A percentile compares a stretch with the other conserved stretches of the same genome.
Conservation (phyloP, 1,140 invertebrate genomes). For the Panonychus citri region DNA sequence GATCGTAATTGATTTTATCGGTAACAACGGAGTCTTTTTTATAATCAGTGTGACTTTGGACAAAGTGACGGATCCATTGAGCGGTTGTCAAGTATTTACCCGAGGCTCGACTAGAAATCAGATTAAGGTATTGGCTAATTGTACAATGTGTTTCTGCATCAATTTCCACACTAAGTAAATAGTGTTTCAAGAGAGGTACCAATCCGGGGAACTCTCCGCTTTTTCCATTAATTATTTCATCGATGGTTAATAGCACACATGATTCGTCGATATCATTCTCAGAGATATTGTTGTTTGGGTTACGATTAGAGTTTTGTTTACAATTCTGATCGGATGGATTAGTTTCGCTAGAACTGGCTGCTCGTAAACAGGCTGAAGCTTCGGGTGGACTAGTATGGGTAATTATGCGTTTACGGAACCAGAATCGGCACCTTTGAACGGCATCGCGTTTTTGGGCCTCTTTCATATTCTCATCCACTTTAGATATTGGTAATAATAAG, state of each 20-base stretch:
- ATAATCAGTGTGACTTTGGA: conserved; percentile 67
- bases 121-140: conserved; percentile 80
- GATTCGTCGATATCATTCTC: neutral
- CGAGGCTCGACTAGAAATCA: conserved; percentile 70
- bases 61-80: conserved; percentile 73
- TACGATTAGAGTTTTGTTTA: too few relatives aligned
- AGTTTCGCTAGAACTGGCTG: conserved; percentile 1
- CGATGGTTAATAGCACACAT: conserved; percentile 46
- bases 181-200: conserved; percentile 74
- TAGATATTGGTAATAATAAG: conserved; percentile 91
- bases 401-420: conserved; percentile 62
- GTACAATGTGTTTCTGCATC: conserved; percentile 91
- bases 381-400: conserved; percentile 23
- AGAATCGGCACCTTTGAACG: conserved; percentile 54
- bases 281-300: neutral
- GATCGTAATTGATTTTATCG: conserved; percentile 77
- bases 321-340: neutral
- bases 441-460: conserved; percentile 76
- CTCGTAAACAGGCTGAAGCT: conserved; percentile 13
- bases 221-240: conserved; percentile 97
- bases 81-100: conserved; percentile 67
- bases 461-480: conserved; percentile 90
- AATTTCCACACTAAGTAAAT: conserved; percentile 73
- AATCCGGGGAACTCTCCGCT: conserved; percentile 76
- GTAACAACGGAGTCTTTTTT: conserved; percentile 64